phyloP scores from a whole-genome alignment of 2,113 vertebrate species.

The Gallinago paraguaiae region DNA sequence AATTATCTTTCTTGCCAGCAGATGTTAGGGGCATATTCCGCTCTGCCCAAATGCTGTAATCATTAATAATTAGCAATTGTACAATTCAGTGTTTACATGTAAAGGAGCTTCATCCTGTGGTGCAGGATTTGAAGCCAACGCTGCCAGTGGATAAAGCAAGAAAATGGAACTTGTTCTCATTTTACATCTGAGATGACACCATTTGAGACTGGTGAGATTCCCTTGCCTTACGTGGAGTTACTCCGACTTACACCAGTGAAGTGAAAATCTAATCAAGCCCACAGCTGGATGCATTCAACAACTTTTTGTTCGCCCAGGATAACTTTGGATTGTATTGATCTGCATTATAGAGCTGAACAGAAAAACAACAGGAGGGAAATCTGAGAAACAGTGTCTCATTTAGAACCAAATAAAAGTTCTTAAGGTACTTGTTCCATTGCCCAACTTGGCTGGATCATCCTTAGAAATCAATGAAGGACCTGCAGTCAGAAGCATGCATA shows the following conservation, averaged over 20 bases:
- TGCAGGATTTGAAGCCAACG: not conserved
- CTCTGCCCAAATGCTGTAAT: not conserved
- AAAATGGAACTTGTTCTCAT: not conserved
- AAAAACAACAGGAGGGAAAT: conserved; percentile 24
- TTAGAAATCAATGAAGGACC: conserved; percentile 4
- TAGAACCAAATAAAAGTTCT: conserved; percentile 31
- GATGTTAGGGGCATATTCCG: not conserved
- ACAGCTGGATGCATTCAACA: conserved; percentile 24
- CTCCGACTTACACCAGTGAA: conserved; percentile 28
- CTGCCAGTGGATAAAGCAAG: not conserved
- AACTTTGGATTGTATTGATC: conserved; percentile 21
- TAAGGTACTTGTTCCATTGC: not conserved
- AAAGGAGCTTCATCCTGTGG: not conserved
- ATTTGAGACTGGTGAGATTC: not conserved
- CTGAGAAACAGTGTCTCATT: conserved; percentile 17
- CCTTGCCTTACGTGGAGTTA: not conserved
- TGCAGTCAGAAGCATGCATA: not conserved
- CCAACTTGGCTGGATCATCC: not conserved
- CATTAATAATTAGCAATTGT: not conserved
- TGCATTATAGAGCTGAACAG: conserved; percentile 20
- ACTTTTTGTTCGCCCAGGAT: conserved; percentile 6
- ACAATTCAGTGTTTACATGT: not conserved
- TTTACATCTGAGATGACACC: not conserved
- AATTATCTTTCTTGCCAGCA: not conserved
- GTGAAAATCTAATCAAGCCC: conserved; percentile 53